Base-by-base conservation (phyloP, 2,888 invertebrate species). In the Prosapia bicincta region DNA sequence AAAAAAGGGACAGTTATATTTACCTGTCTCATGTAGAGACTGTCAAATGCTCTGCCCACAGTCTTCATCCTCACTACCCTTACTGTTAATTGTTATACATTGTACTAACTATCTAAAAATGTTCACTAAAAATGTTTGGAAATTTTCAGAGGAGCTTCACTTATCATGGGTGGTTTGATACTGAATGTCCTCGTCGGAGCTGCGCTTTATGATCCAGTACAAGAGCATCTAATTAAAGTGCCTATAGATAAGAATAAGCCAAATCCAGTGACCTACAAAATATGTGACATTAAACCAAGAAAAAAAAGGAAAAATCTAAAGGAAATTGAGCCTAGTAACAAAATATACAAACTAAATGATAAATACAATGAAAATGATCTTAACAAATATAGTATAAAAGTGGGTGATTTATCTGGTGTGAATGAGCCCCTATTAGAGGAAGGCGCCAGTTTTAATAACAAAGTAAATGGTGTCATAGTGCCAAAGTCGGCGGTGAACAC, bases 101-200 rank as follows among this genome's bases (percentile, higher is more conserved):
- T n/a, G n/a, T n/a, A n/a, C n/a, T n/a, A n/a, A n/a, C n/a, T n/a
- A n/a, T n/a, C n/a, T n/a, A n/a, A n/a, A n/a, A n/a, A n/a, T n/a
- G n/a, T n/a, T n/a, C n/a, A n/a, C n/a, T n/a, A n/a, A n/a, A n/a
- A n/a, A n/a, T n/a, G n/a, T n/a, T n/a, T n/a, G n/a, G n/a, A 20
- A n/a, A 9, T 30, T 83, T 85, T 28, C 87, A 93, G 94, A 82
- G 95, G 93, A 15, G 91, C 95, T 2, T 92, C 94, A 5, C 85
- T 95, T 26, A 89, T 95, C 74, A 90, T 95, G 87, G 95, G 95
- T 26, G 95, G 91, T 13, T 86, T 95, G 20, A 93, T 94, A 81
- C 85, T 95, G 69, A 94, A 96, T 84, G 93, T 93, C 0, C 93
- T 93, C 89, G 93, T 94, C 10, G 93, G 94, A 0, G 94, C 95